Evolutionary conservation across 2,888 invertebrate genomes (phyloP), one percentile per base, ranked within the genome.

Genomic region (Callyntrura guangdongensis): DNA sequence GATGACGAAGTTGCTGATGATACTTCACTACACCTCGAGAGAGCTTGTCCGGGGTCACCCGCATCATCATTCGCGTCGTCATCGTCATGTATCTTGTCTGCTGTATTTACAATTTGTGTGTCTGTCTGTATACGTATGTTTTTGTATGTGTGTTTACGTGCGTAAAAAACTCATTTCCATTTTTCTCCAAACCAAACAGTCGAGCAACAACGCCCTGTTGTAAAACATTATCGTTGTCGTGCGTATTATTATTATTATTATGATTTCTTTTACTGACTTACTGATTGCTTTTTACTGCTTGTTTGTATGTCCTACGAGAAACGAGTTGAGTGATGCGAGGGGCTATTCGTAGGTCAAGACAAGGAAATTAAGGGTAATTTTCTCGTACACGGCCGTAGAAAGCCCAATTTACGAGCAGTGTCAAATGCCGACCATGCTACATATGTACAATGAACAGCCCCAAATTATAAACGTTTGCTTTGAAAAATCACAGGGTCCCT

Each of bases 191-290:
- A 6, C 36, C 36, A 36, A 36, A 36, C 36, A 36, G 36, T 6
- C 17, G 59, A 11, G 14, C 8, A 64, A 64, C 64, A 64, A 64
- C 64, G 64, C 64, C 64, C 64, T 12, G 64, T 64, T 64, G 64
- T 64, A 64, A 64, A 64, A 64, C 64, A 64, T 59, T 59, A 59
- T 59, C 59, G 59, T 59, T 59, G 59, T 59, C 59, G 59, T 59
- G 59, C 59, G 59, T 59, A 17, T 59, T 59, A 59, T 59, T 6
- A 59, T 59, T 6, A 59, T 59, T 17, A 17, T 59, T 17, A 17
- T 36, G 36, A 36, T 36, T 36, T 36, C 36, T 36, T 36, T 36
- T n/a, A 59, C 59, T n/a, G n/a, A 59, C 17, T 17, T 59, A 59
- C 59, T 59, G n/a, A n/a, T n/a, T 53, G 53, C 59, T 6, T 59